Base-by-base conservation (phyloP, 2,113 vertebrate species). In the Cheilinus undulatus region DNA sequence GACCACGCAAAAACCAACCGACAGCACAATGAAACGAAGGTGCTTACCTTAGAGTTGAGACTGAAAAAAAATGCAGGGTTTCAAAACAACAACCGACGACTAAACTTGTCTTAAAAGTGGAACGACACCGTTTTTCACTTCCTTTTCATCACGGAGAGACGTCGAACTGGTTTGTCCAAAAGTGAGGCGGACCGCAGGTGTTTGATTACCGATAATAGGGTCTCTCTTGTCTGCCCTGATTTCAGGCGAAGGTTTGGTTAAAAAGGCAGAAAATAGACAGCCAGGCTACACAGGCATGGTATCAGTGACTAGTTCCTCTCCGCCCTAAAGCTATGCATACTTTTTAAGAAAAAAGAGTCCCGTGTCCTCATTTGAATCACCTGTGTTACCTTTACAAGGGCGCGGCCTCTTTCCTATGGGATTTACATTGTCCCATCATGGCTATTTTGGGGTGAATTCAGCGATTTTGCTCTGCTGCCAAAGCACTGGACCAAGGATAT, bases 1-100 rank as follows among this genome's bases (percentile, higher is more conserved):
- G 51, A 42, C 49, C 10, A 24, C 12, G 56, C 53, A 10, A 58
- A 75, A n/a, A n/a, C n/a, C n/a, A n/a, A n/a, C n/a, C n/a, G n/a
- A 66, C 38, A 14, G 27, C 52, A 64, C 5, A 73, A 45, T 8
- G 51, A 46, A 22, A 20, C 2, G 9, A 56, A 2, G 46, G 4
- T 46, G 50, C 80, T 42, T 77, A 87, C 85, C 80, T 79, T 64
- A 3, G 59, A 3, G 64, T 3, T 6, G 36, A 12, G 4, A 11
- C 42, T 36, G 13, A 3, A 15, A 72, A 51, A 9, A 32, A 24
- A 12, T 5, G 23, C 13, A 5, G 22, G 0, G 34, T 53, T 7
- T 10, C 26, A 14, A 6, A 23, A 14, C 6, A 34, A 60, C 56
- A 23, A 24, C 53, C 49, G 0, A 3, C 5, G 14, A 5, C 1